These are phyloP conservation scores for Dexiosoma caninum DNA, from an alignment of 2,888 invertebrate species.

Conservation along the genomic window DNA sequence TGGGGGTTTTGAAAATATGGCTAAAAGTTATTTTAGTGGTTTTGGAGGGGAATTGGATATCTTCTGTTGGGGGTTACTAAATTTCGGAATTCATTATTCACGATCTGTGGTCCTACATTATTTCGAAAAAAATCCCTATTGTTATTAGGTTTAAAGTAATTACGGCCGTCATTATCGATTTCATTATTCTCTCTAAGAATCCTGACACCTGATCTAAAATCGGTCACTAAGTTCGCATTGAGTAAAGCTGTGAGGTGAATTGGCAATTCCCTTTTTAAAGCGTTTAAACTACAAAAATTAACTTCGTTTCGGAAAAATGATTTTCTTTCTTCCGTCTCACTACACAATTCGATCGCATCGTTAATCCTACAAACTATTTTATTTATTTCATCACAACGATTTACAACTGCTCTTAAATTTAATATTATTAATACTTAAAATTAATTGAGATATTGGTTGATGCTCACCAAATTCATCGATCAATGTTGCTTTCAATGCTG, in stretches of 20 bases:
- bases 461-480: conserved; percentile 10
- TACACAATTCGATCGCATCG: too few relatives aligned
- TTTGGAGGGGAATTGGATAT: neutral
- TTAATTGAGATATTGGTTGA: conserved; percentile 4
- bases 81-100: neutral
- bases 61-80: neutral
- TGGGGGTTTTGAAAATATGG: neutral
- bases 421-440: conserved; percentile 4
- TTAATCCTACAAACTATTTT: too few relatives aligned
- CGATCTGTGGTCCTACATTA: neutral
- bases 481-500: neutral
- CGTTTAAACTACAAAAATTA: neutral
- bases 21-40: neutral
- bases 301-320: too few relatives aligned
- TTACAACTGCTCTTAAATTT: neutral
- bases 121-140: neutral
- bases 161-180: neutral
- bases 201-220: neutral
- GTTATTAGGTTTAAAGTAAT: neutral
- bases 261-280: neutral
- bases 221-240: neutral
- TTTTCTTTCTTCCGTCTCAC: too few relatives aligned
- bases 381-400: neutral
- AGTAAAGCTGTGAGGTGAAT: neutral
- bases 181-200: conserved; percentile 3